Evolutionary conservation across 1,140 invertebrate species (phyloP).

Genomic region (Chrysoperla carnea): DNA sequence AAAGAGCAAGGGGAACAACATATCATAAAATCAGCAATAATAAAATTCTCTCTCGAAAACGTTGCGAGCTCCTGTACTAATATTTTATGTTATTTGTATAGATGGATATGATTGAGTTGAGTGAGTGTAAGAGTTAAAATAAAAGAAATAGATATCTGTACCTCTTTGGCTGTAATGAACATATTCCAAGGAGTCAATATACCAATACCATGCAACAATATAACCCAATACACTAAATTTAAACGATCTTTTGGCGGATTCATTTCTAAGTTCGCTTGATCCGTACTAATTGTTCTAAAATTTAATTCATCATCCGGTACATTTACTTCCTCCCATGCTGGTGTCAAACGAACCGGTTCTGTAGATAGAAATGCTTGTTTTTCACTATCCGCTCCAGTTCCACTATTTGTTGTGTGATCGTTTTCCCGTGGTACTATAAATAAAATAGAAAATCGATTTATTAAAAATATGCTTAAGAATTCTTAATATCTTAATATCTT

Average conservation of each 20-base stretch:
- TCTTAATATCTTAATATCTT: too few relatives aligned
- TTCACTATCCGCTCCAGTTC: not conserved
- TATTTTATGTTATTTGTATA: too few relatives aligned
- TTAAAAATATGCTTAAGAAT: too few relatives aligned
- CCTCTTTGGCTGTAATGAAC: constrained; percentile 88
- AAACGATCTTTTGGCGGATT: constrained; percentile 63
- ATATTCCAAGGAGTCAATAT: constrained; percentile 97
- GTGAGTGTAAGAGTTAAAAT: too few relatives aligned
- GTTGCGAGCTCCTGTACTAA: too few relatives aligned
- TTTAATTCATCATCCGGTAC: constrained; percentile 70
- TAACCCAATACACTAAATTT: constrained; percentile 74
- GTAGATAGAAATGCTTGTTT: not conserved
- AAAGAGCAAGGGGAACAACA: too few relatives aligned
- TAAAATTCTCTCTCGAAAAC: too few relatives aligned
- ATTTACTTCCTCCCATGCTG: constrained; percentile 71
- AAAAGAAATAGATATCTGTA: constrained; percentile 21
- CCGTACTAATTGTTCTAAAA: constrained; percentile 62
- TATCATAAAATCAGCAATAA: too few relatives aligned
- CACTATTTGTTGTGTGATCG: too few relatives aligned
- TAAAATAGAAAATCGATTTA: too few relatives aligned
- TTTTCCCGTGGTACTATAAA: too few relatives aligned
- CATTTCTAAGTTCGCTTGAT: constrained; percentile 45
- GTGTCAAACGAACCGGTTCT: constrained; percentile 61
- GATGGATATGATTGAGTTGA: too few relatives aligned
- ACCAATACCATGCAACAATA: constrained; percentile 90